Conservation (phyloP, 2,797 vertebrate genomes). For the Acrossocheilus fasciatus region DNA sequence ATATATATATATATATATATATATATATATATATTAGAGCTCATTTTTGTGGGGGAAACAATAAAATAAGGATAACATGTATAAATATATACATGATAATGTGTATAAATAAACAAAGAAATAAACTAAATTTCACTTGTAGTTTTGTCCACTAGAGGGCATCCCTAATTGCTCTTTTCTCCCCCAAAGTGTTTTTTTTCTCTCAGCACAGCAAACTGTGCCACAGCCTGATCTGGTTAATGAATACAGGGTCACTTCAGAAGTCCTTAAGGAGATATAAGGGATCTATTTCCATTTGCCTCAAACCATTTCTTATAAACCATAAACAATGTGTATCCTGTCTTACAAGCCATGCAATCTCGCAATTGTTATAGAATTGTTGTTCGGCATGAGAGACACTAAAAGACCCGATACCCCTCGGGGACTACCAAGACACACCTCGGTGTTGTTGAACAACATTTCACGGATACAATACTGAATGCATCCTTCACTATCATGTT, state of each 20-base stretch:
- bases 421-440: conserved; percentile 56
- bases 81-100: neutral
- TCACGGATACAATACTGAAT: conserved; percentile 53
- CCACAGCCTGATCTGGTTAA: conserved; percentile 27
- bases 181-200: neutral
- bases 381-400: conserved; percentile 49
- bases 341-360: conserved; percentile 18
- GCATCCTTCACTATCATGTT: conserved; percentile 60
- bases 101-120: no score
- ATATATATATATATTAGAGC: no score
- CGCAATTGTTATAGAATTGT: conserved; percentile 33
- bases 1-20: no score
- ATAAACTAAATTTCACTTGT: neutral
- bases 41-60: neutral
- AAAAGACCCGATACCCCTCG: conserved; percentile 46
- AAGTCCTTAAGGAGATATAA: conserved; percentile 36
- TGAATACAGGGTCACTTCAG: conserved; percentile 18
- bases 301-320: conserved; percentile 51
- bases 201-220: conserved; percentile 17
- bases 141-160: conserved; percentile 58
- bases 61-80: neutral
- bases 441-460: conserved; percentile 52
- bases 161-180: neutral
- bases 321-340: conserved; percentile 34
- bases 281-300: conserved; percentile 44